A percentile compares a stretch with the other conserved stretches of the same genome.
Conservation (phyloP, 1,140 invertebrate species). For the Notospermus geniculatus region DNA sequence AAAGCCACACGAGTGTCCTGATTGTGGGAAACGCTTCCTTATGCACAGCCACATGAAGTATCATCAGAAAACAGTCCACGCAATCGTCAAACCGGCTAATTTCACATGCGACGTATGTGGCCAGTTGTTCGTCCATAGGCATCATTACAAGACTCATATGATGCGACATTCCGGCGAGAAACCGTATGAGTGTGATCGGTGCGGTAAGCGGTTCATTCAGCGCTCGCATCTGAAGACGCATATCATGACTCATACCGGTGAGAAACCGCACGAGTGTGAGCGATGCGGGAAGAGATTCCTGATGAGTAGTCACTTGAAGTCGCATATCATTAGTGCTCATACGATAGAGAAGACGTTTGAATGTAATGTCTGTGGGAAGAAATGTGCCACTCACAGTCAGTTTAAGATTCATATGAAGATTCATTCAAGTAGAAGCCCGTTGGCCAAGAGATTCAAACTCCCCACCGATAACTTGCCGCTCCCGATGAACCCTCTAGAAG, state of each 20-base stretch:
- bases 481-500: no score
- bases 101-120: conserved; percentile 11
- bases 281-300: conserved; percentile 94
- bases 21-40: conserved; percentile 39
- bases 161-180: conserved; percentile 88
- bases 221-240: conserved; percentile 32
- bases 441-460: no score
- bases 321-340: no score
- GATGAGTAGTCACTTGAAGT: not conserved
- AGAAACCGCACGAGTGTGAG: conserved; percentile 96
- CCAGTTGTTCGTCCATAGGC: not conserved
- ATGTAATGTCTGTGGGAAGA: no score
- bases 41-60: conserved; percentile 29
- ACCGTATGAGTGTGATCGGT: conserved; percentile 87
- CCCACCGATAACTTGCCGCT: no score
- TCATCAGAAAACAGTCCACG: not conserved
- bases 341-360: no score
- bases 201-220: conserved; percentile 61
- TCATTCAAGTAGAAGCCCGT: no score
- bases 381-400: no score
- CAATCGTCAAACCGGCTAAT: conserved; percentile 18
- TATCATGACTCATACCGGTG: conserved; percentile 62
- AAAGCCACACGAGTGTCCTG: not conserved
- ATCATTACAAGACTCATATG: conserved; percentile 74
- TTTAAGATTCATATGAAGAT: no score